Evolutionary conservation across 2,113 vertebrate species (phyloP), one percentile per base, ranked within the genome.

Genomic region (Pardalotus punctatus): DNA sequence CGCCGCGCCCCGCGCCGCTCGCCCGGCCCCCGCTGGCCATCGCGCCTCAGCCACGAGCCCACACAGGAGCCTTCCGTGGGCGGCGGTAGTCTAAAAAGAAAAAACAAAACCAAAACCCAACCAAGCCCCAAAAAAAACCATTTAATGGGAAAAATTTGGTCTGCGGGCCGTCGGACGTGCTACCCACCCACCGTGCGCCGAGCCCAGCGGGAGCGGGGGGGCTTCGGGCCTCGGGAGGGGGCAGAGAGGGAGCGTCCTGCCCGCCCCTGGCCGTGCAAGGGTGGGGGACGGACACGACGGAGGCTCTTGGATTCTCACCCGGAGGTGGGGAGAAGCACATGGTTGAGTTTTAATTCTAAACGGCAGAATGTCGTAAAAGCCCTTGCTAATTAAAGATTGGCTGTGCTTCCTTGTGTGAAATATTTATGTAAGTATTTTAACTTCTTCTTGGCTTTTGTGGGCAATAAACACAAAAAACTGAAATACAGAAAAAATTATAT

Each of bases 271-370:
- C 79, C 60, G 14, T 7, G 82, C 47, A 9, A 19, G 45, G 14
- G 20, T 40, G 28, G 40, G 6, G 78, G 71, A 14, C 11, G 64
- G 80, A 8, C 62, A 6, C 72, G 58, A 38, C 18, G 22, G 50
- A 14, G 87, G 33, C 35, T 53, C 27, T 21, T 28, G 51, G 85
- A n/a, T 45, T 25, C 61, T 64, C 82, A 17, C 33, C 86, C 62
- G 67, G 71, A 22, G 79, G 79, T 67, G 71, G 88, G 86, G 58
- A 88, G 91, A 45, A 92, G 91, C 96, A 96, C 96, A 96, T 95
- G 93, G 86, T 12, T 81, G 94, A 86, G 93, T 73, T 88, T 88
- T 93, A 94, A 94, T 94, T 91, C 79, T 65, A 70, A 94, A 91
- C 60, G 91, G 93, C 86, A 94, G 80, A 64, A 88, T 88, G 91